Base-by-base conservation (phyloP, 2,113 vertebrate species). In the Piprites chloris region DNA sequence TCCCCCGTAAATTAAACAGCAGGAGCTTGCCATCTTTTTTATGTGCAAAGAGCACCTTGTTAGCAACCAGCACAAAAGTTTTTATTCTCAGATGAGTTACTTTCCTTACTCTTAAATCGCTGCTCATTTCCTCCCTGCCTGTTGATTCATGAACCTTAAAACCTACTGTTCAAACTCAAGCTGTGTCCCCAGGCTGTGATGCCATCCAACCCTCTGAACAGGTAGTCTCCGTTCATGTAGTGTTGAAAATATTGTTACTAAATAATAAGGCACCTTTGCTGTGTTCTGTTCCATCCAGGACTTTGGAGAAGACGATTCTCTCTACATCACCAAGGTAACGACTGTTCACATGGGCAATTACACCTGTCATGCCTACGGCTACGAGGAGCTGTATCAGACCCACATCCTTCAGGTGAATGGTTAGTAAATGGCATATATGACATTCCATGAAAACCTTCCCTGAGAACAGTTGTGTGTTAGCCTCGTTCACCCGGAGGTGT, bases 341-440 rank as follows among this genome's bases (percentile, higher is more conserved):
- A 99, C 99, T 41, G 96, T 99, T 97, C 99, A 99, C 98, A 99
- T 99, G 98, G 99, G 99, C 91, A 99, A 99, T 97, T 99, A 99
- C 97, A 99, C 99, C 96, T 99, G 99, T 96, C 99, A 99, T 69
- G 99, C 99, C 89, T 98, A 98, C 46, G 99, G 99, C 97, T 99
- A 99, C 17, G 99, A 99, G 93, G 98, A 99, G 93, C 98, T 99
- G 89, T 98, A 98, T 97, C 99, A 99, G 98, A 99, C 98, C 93
- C 99, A 99, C 98, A 98, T 99, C 98, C 99, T 99, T 98, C 99
- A 99, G 99, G 99, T 99, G 98, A 99, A 99, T 99, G 99, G 99
- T 99, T 98, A 99, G 99, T 99, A 99, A 98, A 98, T 98, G 97
- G 96, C 96, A 97, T 71, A 61, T 97, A 94, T 97, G 98, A 95